phyloP scores from a whole-genome alignment of 2,797 vertebrate species.

The Gastrophryne carolinensis region DNA sequence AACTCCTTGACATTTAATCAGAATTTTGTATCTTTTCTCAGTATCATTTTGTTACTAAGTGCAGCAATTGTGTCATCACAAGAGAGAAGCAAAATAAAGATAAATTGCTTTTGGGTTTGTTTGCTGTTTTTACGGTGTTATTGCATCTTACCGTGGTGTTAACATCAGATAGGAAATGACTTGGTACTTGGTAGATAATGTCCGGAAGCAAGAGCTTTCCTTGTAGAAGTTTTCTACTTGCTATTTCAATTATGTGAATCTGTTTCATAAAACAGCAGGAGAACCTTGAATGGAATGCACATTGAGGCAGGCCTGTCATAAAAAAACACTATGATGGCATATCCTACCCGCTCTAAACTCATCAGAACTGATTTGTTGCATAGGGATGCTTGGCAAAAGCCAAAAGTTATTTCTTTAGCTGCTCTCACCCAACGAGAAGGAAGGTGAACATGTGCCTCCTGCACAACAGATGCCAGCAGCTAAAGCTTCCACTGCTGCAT shows the following conservation, averaged over 20 bases:
- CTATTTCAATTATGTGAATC: slow-evolving; percentile 8
- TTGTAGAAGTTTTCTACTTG: neutral
- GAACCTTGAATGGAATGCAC: neutral
- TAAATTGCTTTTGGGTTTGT: slow-evolving; percentile 6
- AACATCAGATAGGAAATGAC: neutral
- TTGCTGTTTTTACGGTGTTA: neutral
- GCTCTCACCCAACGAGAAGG: too few relatives aligned
- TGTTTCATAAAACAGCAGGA: neutral
- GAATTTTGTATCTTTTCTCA: slow-evolving; percentile 21
- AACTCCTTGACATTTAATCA: slow-evolving; percentile 36
- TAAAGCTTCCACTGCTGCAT: too few relatives aligned
- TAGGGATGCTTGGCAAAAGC: too few relatives aligned
- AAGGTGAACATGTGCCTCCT: too few relatives aligned
- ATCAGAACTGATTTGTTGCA: too few relatives aligned
- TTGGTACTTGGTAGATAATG: neutral
- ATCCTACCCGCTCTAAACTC: too few relatives aligned
- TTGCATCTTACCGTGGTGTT: neutral
- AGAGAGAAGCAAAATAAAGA: slow-evolving; percentile 18
- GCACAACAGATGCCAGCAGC: too few relatives aligned
- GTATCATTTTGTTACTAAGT: slow-evolving; percentile 6
- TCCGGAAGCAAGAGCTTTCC: neutral
- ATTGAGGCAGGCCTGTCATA: too few relatives aligned
- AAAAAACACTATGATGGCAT: too few relatives aligned
- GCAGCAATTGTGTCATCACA: slow-evolving; percentile 9
- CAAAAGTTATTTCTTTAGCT: too few relatives aligned